phyloP scores from a whole-genome alignment of 2,113 vertebrate species.

The Melierax canorus region DNA sequence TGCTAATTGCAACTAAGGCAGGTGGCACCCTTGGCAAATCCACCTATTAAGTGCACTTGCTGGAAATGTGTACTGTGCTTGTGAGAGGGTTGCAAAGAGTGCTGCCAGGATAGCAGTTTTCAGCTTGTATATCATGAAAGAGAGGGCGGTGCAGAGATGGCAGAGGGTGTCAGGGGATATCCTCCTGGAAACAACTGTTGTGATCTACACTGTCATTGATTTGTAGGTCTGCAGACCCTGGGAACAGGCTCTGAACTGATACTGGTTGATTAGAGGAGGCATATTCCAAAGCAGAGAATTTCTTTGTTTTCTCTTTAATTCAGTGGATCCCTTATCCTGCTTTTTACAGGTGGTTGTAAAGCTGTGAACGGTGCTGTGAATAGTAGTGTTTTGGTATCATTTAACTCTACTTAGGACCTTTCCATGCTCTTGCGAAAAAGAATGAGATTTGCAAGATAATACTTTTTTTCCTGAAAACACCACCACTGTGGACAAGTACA shows the following conservation, averaged over 20 bases:
- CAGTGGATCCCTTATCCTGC: background rate
- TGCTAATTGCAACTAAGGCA: background rate
- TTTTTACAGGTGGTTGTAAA: background rate
- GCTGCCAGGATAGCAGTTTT: background rate
- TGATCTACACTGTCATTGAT: background rate
- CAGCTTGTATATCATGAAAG: background rate
- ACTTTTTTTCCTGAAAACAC: background rate
- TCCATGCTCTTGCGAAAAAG: background rate
- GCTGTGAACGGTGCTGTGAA: background rate
- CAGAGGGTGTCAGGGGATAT: background rate
- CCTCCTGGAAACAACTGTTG: background rate
- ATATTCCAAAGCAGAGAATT: background rate
- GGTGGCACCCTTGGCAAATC: background rate
- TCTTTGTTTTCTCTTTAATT: background rate
- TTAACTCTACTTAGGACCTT: background rate
- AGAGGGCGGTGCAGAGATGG: background rate
- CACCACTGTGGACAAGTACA: rapidly evolving
- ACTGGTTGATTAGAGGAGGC: background rate
- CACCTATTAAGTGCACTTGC: background rate
- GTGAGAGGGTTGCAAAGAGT: background rate
- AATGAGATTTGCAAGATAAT: background rate
- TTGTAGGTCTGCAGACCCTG: background rate
- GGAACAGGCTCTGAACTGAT: background rate
- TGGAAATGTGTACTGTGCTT: background rate
- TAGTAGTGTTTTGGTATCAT: background rate